Percentiles rank a stretch among this genome's conserved stretches.
These are phyloP conservation scores for Cryptotis parvus DNA, from an alignment of 2,113 vertebrate species.

Conservation along the genomic window DNA sequence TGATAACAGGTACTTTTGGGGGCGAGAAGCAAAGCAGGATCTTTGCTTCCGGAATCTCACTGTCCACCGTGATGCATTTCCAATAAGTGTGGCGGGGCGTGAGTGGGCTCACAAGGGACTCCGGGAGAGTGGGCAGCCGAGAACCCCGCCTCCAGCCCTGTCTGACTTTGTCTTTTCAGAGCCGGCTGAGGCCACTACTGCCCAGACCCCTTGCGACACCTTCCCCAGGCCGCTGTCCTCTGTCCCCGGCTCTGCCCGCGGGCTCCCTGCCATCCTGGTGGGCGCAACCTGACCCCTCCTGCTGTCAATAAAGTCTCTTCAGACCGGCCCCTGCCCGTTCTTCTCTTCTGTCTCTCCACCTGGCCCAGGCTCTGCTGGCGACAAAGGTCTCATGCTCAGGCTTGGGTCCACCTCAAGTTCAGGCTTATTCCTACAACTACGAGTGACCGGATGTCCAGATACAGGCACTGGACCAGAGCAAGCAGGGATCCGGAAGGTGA, in stretches of 20 bases:
- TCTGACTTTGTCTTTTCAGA: slow-evolving; percentile 58
- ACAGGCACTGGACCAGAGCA: neutral
- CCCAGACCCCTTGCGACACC: neutral
- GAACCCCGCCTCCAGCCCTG: fast-evolving
- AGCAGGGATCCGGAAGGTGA: fast-evolving
- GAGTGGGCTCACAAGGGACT: neutral
- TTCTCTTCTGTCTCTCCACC: neutral
- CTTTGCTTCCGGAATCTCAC: no score
- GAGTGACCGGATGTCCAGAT: neutral
- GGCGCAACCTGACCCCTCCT: neutral
- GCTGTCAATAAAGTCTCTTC: slow-evolving; percentile 43
- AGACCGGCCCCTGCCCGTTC: fast-evolving
- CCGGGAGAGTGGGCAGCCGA: neutral
- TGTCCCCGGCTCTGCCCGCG: neutral
- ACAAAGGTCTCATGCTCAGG: fast-evolving
- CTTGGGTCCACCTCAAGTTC: neutral
- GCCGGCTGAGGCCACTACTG: fast-evolving
- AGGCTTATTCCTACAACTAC: fast-evolving
- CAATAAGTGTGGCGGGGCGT: neutral
- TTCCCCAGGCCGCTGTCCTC: neutral
- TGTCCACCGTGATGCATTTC: neutral
- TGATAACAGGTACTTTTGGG: slow-evolving; percentile 20
- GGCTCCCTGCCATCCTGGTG: neutral
- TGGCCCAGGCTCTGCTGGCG: fast-evolving
- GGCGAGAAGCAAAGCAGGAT: no score